Percentiles rank a stretch among this genome's conserved stretches.
Conservation (phyloP, 2,113 vertebrate species). For the Nematolebias whitei region DNA sequence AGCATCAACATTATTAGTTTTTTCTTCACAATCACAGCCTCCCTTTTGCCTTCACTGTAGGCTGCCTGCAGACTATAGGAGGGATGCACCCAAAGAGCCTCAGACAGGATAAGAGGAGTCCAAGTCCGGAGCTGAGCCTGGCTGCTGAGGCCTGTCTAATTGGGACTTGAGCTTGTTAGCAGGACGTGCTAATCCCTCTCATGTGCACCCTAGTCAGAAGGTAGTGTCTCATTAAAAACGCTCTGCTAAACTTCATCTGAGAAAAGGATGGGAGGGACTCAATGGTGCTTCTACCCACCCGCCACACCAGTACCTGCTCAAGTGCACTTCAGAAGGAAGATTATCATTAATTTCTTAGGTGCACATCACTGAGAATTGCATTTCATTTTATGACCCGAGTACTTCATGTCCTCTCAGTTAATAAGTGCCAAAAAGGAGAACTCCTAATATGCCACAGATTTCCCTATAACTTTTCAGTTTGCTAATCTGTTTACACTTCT, state of each 20-base stretch:
- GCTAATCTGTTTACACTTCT: constrained; percentile 21
- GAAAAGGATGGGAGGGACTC: constrained; percentile 62
- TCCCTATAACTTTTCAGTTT: constrained; percentile 14
- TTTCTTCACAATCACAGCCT: constrained; percentile 52
- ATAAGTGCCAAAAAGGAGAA: constrained; percentile 12
- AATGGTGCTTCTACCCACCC: constrained; percentile 32
- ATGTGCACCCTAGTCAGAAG: constrained; percentile 80
- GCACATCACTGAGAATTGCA: neutral
- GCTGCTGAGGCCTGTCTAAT: constrained; percentile 78
- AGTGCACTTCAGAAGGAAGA: neutral
- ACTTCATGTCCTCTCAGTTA: neutral
- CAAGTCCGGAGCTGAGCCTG: constrained; percentile 38
- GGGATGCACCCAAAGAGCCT: constrained; percentile 66
- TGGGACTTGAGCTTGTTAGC: constrained; percentile 80
- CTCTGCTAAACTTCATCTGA: constrained; percentile 66
- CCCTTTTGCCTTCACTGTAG: constrained; percentile 41
- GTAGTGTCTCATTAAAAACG: constrained; percentile 76
- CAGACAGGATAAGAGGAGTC: constrained; percentile 49
- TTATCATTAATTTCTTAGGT: neutral
- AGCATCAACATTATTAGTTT: constrained; percentile 51
- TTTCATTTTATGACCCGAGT: neutral
- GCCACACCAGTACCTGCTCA: constrained; percentile 57
- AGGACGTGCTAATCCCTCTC: constrained; percentile 80
- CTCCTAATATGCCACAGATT: constrained; percentile 8
- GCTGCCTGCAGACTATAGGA: constrained; percentile 36